A percentile compares a stretch with the other conserved stretches of the same genome.
Evolutionary conservation across 2,797 vertebrate species (phyloP).

Genomic region (Protosalanx chinensis): DNA sequence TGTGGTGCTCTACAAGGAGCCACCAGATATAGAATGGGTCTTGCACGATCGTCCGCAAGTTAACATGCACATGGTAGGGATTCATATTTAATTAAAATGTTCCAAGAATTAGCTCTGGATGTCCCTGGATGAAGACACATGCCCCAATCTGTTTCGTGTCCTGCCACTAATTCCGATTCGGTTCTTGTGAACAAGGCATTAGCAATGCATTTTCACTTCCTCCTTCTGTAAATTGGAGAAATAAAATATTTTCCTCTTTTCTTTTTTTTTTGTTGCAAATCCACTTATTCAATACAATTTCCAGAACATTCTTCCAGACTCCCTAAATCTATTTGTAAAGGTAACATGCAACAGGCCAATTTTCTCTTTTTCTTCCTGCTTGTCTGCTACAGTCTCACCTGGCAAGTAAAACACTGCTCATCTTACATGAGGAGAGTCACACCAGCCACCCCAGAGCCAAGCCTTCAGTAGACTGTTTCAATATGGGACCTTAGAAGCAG

Average conservation of each 20-base stretch:
- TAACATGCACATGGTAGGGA: background rate
- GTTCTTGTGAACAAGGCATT: slow-evolving; percentile 43
- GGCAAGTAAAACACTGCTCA: background rate
- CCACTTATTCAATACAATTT: slow-evolving; percentile 35
- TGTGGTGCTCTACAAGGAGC: slow-evolving; percentile 4
- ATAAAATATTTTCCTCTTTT: slow-evolving; percentile 39
- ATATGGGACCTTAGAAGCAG: background rate
- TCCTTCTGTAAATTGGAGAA: slow-evolving; percentile 34
- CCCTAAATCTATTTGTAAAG: no score
- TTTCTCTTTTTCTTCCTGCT: background rate
- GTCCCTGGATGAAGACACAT: background rate
- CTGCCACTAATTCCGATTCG: slow-evolving; percentile 50
- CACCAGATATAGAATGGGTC: slow-evolving; percentile 40
- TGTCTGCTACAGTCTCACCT: background rate
- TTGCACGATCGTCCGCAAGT: slow-evolving; percentile 20
- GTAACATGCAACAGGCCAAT: background rate
- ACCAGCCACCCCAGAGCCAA: slow-evolving; percentile 26
- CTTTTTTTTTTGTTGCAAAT: no score
- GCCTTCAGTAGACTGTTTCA: background rate
- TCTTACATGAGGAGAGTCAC: background rate
- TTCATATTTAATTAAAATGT: background rate
- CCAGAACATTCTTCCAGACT: slow-evolving; percentile 46
- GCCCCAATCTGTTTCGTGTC: background rate
- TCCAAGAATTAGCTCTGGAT: background rate
- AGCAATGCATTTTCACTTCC: slow-evolving; percentile 53